phyloP scores from a whole-genome alignment of 1,140 invertebrate species.

The Aricia agestis region DNA sequence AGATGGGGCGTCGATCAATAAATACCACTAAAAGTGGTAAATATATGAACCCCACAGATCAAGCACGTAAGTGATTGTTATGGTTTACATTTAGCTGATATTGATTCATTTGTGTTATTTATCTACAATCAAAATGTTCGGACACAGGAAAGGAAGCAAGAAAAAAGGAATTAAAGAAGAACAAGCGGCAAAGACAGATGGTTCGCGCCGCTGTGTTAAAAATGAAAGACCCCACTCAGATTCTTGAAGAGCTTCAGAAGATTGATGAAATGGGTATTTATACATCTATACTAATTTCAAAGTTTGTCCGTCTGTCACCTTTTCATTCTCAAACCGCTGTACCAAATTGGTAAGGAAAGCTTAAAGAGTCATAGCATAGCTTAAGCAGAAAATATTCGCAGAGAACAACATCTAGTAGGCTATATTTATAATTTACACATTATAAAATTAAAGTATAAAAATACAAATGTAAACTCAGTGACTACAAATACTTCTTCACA shows the following conservation, averaged over 20 bases:
- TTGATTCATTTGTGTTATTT: neutral
- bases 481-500: no score
- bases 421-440: no score
- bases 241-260: constrained; percentile 97
- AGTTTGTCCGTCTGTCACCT: no score
- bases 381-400: no score
- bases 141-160: constrained; percentile 94
- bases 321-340: neutral
- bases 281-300: neutral
- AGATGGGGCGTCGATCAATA: constrained; percentile 96
- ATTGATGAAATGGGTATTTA: constrained; percentile 96
- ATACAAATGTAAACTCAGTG: no score
- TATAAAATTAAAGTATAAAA: no score
- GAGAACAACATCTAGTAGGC: no score
- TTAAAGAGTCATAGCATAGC: no score
- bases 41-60: constrained; percentile 99
- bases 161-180: constrained; percentile 98
- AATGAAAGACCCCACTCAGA: constrained; percentile 96
- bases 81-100: neutral
- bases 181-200: constrained; percentile 96
- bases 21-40: constrained; percentile 99
- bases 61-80: constrained; percentile 89
- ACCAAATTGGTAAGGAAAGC: neutral
- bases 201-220: constrained; percentile 97
- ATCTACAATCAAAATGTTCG: neutral